phyloP scores from a whole-genome alignment of 2,113 vertebrate genomes.

The Noturus placidus region DNA sequence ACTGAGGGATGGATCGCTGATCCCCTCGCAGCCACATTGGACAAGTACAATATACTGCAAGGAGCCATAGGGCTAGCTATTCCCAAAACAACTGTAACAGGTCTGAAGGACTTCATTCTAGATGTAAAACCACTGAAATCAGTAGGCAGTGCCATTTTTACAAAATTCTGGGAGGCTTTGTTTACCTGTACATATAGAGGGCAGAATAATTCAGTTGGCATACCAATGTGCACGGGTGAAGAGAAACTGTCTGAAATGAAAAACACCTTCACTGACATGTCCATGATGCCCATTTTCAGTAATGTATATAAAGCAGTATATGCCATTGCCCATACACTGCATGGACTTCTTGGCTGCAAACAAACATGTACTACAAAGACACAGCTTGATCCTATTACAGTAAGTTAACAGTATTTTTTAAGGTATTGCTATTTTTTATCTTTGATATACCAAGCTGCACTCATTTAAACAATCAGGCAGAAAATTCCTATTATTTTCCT shows the following conservation, averaged over 20 bases:
- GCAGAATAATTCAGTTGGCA: background rate
- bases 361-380: slow-evolving; percentile 27
- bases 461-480: background rate
- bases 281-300: slow-evolving; percentile 56
- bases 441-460: background rate
- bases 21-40: slow-evolving; percentile 54
- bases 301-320: slow-evolving; percentile 61
- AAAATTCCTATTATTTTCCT: background rate
- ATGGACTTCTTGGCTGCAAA: slow-evolving; percentile 51
- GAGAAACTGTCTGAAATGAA: slow-evolving; percentile 50
- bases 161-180: slow-evolving; percentile 54
- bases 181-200: slow-evolving; percentile 51
- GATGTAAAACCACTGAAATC: slow-evolving; percentile 55
- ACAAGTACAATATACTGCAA: slow-evolving; percentile 59
- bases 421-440: background rate
- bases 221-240: slow-evolving; percentile 50
- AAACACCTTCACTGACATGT: slow-evolving; percentile 58
- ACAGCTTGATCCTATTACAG: slow-evolving; percentile 44
- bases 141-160: slow-evolving; percentile 40
- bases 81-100: slow-evolving; percentile 60
- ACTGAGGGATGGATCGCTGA: slow-evolving; percentile 69
- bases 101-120: slow-evolving; percentile 67
- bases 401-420: slow-evolving; percentile 2
- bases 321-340: slow-evolving; percentile 56
- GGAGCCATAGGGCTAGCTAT: slow-evolving; percentile 71